Evolutionary conservation across 2,113 vertebrate species (phyloP).

Genomic region (Rhabdornis inornatus): DNA sequence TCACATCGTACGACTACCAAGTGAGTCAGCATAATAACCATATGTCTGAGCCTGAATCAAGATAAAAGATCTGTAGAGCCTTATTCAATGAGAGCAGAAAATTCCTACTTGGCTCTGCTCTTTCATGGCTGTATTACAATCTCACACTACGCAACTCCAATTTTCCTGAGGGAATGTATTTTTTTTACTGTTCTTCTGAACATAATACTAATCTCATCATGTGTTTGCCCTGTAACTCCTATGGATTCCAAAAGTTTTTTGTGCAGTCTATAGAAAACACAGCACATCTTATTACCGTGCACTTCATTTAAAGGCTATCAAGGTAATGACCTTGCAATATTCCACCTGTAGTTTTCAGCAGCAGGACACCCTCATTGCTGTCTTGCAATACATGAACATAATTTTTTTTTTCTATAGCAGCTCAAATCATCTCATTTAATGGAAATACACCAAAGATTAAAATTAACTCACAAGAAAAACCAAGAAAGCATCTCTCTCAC

Average conservation of each 20-base stretch:
- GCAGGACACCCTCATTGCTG: conserved; percentile 27
- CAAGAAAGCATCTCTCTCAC: neutral
- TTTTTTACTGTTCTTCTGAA: neutral
- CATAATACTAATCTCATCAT: neutral
- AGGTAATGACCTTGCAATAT: conserved; percentile 36
- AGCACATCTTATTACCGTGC: neutral
- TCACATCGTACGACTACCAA: neutral
- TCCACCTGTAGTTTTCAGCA: conserved; percentile 1
- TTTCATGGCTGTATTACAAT: conserved; percentile 4
- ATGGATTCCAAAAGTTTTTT: neutral
- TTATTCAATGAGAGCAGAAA: neutral
- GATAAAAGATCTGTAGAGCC: neutral
- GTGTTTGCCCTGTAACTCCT: neutral
- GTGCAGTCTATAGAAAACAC: neutral
- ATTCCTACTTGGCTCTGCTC: conserved; percentile 24
- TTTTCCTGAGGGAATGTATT: conserved; percentile 20
- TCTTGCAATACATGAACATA: conserved; percentile 6
- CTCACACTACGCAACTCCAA: neutral
- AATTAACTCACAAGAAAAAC: neutral
- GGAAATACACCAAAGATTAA: neutral
- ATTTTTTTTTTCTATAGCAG: neutral
- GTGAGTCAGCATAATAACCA: conserved; percentile 7
- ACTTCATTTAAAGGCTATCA: neutral
- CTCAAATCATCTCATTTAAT: neutral
- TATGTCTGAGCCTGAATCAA: neutral